These are phyloP conservation scores for Hassar affinis DNA, from an alignment of 2,113 vertebrate genomes.

Conservation along the genomic window DNA sequence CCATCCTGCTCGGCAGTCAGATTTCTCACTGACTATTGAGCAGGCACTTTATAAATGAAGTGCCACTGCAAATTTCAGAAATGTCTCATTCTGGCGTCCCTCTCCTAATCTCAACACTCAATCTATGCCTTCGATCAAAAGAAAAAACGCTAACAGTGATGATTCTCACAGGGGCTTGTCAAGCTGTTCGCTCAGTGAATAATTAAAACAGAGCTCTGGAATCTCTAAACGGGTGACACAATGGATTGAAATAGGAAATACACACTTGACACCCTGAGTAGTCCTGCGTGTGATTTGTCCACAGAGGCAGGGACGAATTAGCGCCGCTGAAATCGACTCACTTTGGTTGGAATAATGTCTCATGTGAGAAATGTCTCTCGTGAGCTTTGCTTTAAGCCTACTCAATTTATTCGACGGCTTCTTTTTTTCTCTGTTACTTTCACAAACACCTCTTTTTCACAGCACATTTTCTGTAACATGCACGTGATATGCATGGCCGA, in stretches of 20 bases:
- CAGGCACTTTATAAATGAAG: conserved; percentile 57
- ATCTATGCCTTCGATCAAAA: conserved; percentile 32
- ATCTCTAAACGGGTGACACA: not conserved
- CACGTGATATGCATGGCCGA: conserved; percentile 26
- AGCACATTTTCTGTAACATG: conserved; percentile 15
- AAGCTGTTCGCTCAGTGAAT: not conserved
- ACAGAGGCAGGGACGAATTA: not conserved
- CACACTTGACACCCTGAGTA: not conserved
- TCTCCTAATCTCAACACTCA: not conserved
- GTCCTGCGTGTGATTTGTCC: not conserved
- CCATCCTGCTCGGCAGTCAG: conserved; percentile 40
- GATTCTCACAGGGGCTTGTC: conserved; percentile 12
- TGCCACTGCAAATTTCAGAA: conserved; percentile 48
- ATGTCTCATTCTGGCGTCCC: conserved; percentile 35
- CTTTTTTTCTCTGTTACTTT: conserved; percentile 1
- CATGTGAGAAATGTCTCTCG: not conserved
- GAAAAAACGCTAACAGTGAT: conserved; percentile 3
- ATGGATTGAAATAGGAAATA: not conserved
- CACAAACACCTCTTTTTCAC: conserved; percentile 7
- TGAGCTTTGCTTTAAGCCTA: not conserved
- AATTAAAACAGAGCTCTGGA: conserved; percentile 6
- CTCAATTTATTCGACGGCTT: conserved; percentile 7
- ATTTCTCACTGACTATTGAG: conserved; percentile 52
- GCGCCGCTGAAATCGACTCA: not conserved
- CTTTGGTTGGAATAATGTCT: not conserved